Conservation (phyloP, 2,888 invertebrate species). For the Andrena trimmerana region DNA sequence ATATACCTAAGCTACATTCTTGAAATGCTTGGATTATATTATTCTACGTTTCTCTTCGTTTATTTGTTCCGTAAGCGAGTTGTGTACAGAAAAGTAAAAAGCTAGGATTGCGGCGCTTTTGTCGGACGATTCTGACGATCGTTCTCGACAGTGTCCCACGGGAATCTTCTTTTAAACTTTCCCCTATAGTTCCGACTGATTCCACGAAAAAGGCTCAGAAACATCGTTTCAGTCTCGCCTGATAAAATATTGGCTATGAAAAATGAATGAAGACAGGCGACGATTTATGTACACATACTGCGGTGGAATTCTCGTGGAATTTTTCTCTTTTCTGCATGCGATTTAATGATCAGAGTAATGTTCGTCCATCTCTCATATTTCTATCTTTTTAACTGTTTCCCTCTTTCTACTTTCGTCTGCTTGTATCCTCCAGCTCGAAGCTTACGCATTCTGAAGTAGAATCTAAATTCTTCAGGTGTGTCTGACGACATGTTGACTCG, state of each 20-base stretch:
- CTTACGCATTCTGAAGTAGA: too few relatives aligned
- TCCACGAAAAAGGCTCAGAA: constrained; percentile 8
- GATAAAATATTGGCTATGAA: constrained; percentile 45
- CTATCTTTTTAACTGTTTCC: too few relatives aligned
- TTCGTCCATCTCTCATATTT: too few relatives aligned
- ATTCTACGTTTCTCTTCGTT: background rate
- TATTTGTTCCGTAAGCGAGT: background rate
- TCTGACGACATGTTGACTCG: background rate
- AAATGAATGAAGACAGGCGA: constrained; percentile 18
- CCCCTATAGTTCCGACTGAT: background rate
- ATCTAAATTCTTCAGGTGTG: background rate
- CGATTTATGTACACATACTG: constrained; percentile 40
- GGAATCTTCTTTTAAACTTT: constrained; percentile 22
- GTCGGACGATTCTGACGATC: background rate
- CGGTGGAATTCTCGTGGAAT: background rate
- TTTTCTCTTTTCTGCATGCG: background rate
- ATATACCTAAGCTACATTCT: too few relatives aligned
- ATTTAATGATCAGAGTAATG: background rate
- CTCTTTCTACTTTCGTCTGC: background rate
- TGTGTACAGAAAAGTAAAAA: background rate
- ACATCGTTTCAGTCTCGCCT: background rate
- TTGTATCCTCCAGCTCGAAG: too few relatives aligned
- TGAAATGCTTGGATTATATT: too few relatives aligned
- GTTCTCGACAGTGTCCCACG: background rate
- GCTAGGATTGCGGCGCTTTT: background rate